Conservation (phyloP, 2,888 invertebrate species). For the Pomacea canaliculata region DNA sequence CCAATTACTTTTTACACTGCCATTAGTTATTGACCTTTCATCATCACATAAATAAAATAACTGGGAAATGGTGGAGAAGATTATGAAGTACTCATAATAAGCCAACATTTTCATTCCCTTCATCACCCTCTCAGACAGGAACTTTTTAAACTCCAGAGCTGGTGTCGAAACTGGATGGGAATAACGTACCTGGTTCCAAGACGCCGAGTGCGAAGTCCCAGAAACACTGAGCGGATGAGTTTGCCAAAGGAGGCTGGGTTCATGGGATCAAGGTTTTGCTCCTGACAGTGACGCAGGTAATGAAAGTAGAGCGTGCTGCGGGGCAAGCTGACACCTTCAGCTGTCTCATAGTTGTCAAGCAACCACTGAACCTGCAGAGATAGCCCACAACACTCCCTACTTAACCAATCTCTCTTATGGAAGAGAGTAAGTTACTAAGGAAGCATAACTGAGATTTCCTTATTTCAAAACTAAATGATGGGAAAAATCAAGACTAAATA, state of each 20-base stretch:
- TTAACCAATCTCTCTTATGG: not conserved
- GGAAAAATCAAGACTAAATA: too few species aligned
- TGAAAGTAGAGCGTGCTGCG: slow-evolving; percentile 96
- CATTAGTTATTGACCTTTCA: too few species aligned
- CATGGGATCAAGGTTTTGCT: slow-evolving; percentile 94
- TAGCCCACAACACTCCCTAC: not conserved
- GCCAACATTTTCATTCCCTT: too few species aligned
- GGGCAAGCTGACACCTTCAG: slow-evolving; percentile 92
- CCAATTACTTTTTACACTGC: too few species aligned
- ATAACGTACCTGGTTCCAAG: slow-evolving; percentile 85
- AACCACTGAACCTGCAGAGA: slow-evolving; percentile 79
- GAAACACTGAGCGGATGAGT: slow-evolving; percentile 96
- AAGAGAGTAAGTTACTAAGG: not conserved
- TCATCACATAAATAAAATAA: too few species aligned
- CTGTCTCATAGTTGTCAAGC: slow-evolving; percentile 97
- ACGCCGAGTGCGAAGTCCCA: slow-evolving; percentile 92
- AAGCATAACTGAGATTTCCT: too few species aligned
- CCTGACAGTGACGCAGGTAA: slow-evolving; percentile 91
- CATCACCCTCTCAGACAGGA: too few species aligned
- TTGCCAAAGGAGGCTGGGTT: slow-evolving; percentile 99
- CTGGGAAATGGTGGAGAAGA: too few species aligned
- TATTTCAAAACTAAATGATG: too few species aligned
- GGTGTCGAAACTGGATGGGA: too few species aligned
- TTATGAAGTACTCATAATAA: too few species aligned
- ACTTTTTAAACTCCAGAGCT: too few species aligned